Evolutionary conservation across 1,140 invertebrate species (phyloP), one percentile per base, ranked within the genome.

Genomic region (Trichonephila clavipes): DNA sequence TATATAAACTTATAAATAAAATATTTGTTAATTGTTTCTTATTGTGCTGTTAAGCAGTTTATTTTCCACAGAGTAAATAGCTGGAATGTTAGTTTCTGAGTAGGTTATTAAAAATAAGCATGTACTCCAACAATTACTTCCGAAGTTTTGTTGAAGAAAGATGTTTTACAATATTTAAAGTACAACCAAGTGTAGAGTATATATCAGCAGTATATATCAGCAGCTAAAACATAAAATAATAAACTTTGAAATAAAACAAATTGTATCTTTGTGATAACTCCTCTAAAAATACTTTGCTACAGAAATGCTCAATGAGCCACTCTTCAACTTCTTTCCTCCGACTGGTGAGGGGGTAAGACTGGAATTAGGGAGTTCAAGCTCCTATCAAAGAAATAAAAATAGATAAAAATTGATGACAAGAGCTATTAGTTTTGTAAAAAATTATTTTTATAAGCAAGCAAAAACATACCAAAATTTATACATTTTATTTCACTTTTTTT

Each of bases 311-410:
- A 85, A 28, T 18, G 83, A 85, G 19, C 83, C 28, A 58, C 61
- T 85, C 85, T 86, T 92, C 90, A 92, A 86, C 28, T 92, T 92
- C 28, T 92, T 92, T 66, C 90, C 90, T 64, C 62, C 21, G 59
- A 92, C 82, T 69, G 90, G 90, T 6, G 90, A 92, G 1, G 90
- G 81, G 51, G 89, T 81, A 90, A 81, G 89, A 58, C 89, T 51
- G 59, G 61, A 64, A 88, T 58, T 40, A 40, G 89, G 21, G 44
- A 51, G 89, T 82, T 59, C 89, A 61, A 82, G 69, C 69, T 90
- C 89, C 89, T 90, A n/a, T 62, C 18, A 40, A 18, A 58, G 58
- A 88, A 66, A 88, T 24, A 69, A 69, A n/a, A 44, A 82, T 40
- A 16, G 24, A 28, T 21, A 10, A 69, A 24, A 14, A 69, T 69